Evolutionary conservation across 2,113 vertebrate genomes (phyloP).

Genomic region (Macrotus californicus): DNA sequence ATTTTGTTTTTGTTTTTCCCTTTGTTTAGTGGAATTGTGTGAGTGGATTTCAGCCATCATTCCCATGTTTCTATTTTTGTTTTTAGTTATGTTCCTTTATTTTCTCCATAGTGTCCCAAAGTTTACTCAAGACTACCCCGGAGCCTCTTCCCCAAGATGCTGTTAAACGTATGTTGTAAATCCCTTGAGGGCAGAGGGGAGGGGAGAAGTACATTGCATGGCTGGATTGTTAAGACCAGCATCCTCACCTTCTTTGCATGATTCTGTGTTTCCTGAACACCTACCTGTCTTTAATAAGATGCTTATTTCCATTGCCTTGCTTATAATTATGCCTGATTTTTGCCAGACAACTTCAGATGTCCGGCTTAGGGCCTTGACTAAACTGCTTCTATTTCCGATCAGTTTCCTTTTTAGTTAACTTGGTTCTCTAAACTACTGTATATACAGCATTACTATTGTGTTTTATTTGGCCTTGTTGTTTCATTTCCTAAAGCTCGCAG

Average conservation of each 20-base stretch:
- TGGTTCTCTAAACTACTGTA: neutral
- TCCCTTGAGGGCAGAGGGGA: neutral
- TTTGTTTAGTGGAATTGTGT: neutral
- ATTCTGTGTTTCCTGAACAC: conserved; percentile 16
- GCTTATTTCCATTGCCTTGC: neutral
- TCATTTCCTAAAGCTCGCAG: neutral
- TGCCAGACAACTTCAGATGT: neutral
- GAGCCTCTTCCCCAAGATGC: conserved; percentile 62
- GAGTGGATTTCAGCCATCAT: conserved; percentile 20
- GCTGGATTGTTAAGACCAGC: neutral
- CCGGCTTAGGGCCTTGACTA: neutral
- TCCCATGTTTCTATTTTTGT: conserved; percentile 41
- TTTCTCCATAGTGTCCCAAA: conserved; percentile 71
- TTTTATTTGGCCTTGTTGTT: neutral
- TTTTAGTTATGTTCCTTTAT: conserved; percentile 66
- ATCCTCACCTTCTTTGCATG: conserved; percentile 43
- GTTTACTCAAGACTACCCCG: conserved; percentile 54
- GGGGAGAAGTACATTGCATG: conserved; percentile 13
- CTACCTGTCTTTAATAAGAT: neutral
- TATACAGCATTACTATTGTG: neutral
- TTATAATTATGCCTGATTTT: neutral
- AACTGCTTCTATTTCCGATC: neutral
- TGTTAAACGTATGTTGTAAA: conserved; percentile 61
- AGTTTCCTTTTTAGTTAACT: neutral
- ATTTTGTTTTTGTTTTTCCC: neutral